Conservation (phyloP, 2,888 invertebrate genomes). For the Lasioglossum vierecki region DNA sequence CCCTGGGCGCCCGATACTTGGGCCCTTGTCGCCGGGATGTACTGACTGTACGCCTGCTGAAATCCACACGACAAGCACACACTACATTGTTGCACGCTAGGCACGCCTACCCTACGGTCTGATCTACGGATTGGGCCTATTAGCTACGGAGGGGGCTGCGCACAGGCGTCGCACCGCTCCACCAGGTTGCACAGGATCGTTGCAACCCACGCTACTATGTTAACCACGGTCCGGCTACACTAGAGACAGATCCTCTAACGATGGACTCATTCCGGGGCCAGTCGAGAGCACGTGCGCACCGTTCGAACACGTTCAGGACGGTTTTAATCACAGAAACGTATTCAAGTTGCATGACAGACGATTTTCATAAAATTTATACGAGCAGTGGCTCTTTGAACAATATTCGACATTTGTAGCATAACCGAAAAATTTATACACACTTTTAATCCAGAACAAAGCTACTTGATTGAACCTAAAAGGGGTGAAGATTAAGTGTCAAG, state of each 20-base stretch:
- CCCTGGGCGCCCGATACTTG: constrained; percentile 86
- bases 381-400: not conserved
- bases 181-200: constrained; percentile 4
- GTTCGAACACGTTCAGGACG: not conserved
- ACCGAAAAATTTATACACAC: not conserved
- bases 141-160: not conserved
- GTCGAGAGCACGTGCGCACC: not conserved
- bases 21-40: constrained; percentile 93
- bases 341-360: not conserved
- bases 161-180: not conserved
- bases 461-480: no score
- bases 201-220: not conserved
- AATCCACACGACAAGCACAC: constrained; percentile 84
- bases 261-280: not conserved
- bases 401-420: not conserved
- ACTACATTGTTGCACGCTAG: constrained; percentile 83
- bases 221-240: not conserved
- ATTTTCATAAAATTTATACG: not conserved
- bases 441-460: no score
- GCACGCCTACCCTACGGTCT: constrained; percentile 75
- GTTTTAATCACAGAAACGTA: not conserved
- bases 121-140: constrained; percentile 36
- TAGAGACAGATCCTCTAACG: constrained; percentile 9
- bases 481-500: no score
- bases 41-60: constrained; percentile 94